Evolutionary conservation across 2,113 vertebrate species (phyloP).

Genomic region (Pogonocichla stellata): DNA sequence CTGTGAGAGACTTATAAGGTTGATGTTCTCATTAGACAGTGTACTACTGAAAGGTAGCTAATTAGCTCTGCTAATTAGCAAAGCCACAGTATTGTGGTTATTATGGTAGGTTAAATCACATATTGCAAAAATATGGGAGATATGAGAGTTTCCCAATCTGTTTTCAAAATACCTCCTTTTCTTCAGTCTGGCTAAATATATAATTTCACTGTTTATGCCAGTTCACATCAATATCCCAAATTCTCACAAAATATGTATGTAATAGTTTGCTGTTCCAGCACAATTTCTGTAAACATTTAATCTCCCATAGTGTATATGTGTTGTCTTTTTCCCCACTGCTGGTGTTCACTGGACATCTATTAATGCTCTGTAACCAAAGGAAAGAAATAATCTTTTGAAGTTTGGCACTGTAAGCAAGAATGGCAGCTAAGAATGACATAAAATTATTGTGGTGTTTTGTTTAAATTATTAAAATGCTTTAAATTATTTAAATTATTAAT

Average conservation of each 20-base stretch:
- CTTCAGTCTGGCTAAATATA: background rate
- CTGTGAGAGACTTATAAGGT: background rate
- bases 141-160: accelerated
- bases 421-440: background rate
- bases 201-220: background rate
- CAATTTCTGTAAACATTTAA: background rate
- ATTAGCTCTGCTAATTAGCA: background rate
- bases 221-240: background rate
- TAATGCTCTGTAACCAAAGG: background rate
- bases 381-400: background rate
- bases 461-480: background rate
- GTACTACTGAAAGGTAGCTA: background rate
- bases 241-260: background rate
- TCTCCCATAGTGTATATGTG: background rate
- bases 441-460: background rate
- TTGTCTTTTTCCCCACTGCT: background rate
- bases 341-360: background rate
- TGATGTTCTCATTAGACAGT: background rate
- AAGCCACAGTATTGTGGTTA: background rate
- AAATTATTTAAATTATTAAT: background rate
- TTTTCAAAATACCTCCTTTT: background rate
- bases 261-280: background rate
- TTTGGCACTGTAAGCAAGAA: background rate
- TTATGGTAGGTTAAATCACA: background rate
- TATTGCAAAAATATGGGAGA: background rate